A percentile compares a stretch with the other conserved stretches of the same genome.
phyloP scores from a whole-genome alignment of 1,140 invertebrate genomes.

The Drosophila pandora region DNA sequence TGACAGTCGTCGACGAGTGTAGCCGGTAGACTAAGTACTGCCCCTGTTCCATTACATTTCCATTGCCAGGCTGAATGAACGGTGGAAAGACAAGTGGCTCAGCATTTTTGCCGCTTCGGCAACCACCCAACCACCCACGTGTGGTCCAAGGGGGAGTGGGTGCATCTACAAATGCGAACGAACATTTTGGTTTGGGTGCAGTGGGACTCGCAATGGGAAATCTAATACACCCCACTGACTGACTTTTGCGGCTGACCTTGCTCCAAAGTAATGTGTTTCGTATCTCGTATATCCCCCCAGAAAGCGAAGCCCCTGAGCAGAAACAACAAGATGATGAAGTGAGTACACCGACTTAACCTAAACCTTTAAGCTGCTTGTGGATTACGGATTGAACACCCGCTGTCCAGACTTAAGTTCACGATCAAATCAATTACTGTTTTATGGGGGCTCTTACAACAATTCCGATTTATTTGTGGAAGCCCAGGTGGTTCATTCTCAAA shows the following conservation, averaged over 20 bases:
- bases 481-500: conserved; percentile 58
- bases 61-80: conserved; percentile 20
- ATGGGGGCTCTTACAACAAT: conserved; percentile 12
- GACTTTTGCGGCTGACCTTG: conserved; percentile 70
- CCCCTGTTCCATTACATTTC: conserved; percentile 3
- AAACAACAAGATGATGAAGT: conserved; percentile 52
- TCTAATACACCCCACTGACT: conserved; percentile 58
- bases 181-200: background rate
- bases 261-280: conserved; percentile 42
- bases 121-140: conserved; percentile 12
- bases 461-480: conserved; percentile 19
- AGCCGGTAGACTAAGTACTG: conserved; percentile 13
- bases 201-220: conserved; percentile 28
- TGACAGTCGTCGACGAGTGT: conserved; percentile 55
- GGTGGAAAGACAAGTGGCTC: conserved; percentile 46
- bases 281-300: conserved; percentile 27
- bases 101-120: conserved; percentile 77
- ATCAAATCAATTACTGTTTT: conserved; percentile 66
- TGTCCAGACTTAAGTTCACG: conserved; percentile 65
- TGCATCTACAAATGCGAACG: background rate
- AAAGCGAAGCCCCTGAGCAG: conserved; percentile 44
- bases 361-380: conserved; percentile 22
- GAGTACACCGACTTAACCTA: conserved; percentile 47
- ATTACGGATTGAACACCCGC: conserved; percentile 33
- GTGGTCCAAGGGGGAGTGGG: conserved; percentile 5